Evolutionary conservation across 2,888 invertebrate genomes (phyloP).

Genomic region (Mayetiola destructor): DNA sequence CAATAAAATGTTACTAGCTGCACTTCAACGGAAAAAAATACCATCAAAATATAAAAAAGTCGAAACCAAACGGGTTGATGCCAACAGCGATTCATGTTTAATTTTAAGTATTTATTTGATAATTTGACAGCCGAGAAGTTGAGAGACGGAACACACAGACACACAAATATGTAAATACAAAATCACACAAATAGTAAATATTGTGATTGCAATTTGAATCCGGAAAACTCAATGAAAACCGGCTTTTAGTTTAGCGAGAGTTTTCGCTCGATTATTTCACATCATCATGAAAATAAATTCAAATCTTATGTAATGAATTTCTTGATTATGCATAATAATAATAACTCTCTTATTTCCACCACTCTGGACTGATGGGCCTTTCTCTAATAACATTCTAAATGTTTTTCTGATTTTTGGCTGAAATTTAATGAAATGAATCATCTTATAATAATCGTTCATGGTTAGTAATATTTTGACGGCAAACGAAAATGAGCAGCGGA

Average conservation of each 20-base stretch:
- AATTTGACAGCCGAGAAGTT: too few species aligned
- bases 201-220: not conserved
- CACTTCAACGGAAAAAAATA: too few species aligned
- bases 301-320: not conserved
- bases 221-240: constrained; percentile 5
- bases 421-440: not conserved
- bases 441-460: not conserved
- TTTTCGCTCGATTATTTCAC: not conserved
- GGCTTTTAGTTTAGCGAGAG: too few species aligned
- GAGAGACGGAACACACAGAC: too few species aligned
- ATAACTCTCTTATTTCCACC: too few species aligned
- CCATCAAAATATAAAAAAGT: too few species aligned
- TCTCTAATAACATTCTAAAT: not conserved
- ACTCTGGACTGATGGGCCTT: not conserved
- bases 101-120: too few species aligned
- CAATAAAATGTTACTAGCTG: too few species aligned
- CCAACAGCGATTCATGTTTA: too few species aligned
- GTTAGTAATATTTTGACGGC: not conserved
- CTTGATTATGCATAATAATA: not conserved
- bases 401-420: not conserved
- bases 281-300: not conserved
- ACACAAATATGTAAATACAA: too few species aligned
- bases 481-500: not conserved
- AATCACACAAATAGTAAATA: too few species aligned
- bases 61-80: too few species aligned